Conservation (phyloP, 2,797 vertebrate genomes). For the Pipistrellus nathusii region DNA sequence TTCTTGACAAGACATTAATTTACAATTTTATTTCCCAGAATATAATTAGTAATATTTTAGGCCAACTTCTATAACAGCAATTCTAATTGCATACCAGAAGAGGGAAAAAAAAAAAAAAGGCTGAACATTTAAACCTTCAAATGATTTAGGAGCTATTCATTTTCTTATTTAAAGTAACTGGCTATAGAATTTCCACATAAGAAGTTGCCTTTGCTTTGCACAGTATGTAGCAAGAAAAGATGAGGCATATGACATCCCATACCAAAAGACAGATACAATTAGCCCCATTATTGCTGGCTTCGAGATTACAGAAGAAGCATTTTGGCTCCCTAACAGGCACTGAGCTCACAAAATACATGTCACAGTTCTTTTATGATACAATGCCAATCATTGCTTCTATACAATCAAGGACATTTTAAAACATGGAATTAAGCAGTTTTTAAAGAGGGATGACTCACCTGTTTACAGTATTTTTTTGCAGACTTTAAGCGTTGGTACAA, state of each 20-base stretch:
- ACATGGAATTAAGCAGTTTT: slow-evolving; percentile 80
- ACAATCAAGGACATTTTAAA: slow-evolving; percentile 79
- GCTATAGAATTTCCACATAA: slow-evolving; percentile 76
- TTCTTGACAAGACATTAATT: slow-evolving; percentile 22
- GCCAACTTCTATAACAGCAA: slow-evolving; percentile 8
- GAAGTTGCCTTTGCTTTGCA: slow-evolving; percentile 72
- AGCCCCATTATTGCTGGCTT: slow-evolving; percentile 88
- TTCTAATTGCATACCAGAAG: slow-evolving; percentile 43
- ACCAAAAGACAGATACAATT: slow-evolving; percentile 89
- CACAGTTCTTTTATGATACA: slow-evolving; percentile 85
- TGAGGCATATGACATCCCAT: slow-evolving; percentile 86
- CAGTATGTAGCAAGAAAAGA: slow-evolving; percentile 81
- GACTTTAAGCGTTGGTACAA: slow-evolving; percentile 84
- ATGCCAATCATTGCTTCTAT: slow-evolving; percentile 80
- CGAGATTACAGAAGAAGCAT: slow-evolving; percentile 88
- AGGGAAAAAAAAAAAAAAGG: not conserved
- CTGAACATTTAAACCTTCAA: slow-evolving; percentile 64
- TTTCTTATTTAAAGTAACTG: slow-evolving; percentile 73
- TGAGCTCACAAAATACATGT: slow-evolving; percentile 86
- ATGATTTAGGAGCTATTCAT: slow-evolving; percentile 50
- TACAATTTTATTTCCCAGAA: slow-evolving; percentile 28
- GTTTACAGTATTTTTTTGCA: slow-evolving; percentile 85
- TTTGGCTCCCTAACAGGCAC: slow-evolving; percentile 85
- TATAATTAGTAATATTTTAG: slow-evolving; percentile 32
- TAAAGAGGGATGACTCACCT: slow-evolving; percentile 89